Base-by-base conservation (phyloP, 2,888 invertebrate species). In the Willowsia nigromaculata region DNA sequence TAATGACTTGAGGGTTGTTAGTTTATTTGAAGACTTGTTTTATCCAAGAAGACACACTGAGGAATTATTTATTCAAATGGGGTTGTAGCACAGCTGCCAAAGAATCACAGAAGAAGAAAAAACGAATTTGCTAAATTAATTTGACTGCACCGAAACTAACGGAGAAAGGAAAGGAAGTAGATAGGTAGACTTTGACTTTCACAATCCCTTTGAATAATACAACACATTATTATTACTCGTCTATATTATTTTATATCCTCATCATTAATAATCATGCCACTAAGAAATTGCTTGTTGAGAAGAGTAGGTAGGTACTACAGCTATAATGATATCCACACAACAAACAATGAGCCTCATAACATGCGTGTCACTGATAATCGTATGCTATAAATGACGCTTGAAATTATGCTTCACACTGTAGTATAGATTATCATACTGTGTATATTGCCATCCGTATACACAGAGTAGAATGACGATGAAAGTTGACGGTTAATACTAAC, bases 301-400 rank as follows among this genome's bases (percentile, higher is more conserved):
- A 15, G 13, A 53, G 71, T 71, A 30, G 59, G 18, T 22, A 71
- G 40, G 81, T 62, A 81, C 5, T 1, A 81, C n/a, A 11, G 18
- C 65, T 37, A 37, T 68, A 68, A 18, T 18, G 11, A 68, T 37
- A 68, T 68, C 33, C 37, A 68, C 15, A 18, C 65, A 68, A 37
- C 25, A 68, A 68, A 68, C 65, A 15, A 37, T 15, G 40, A 22
- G 40, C 43, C 43, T 43, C 65, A 76, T n/a, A 43, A 74, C 53
- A 50, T 88, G 83, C 88, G 59, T 88, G 83, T 88, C 88, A 83
- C 88, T 83, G 76, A 50, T 88, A 83, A 76, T 83, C 59, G n/a
- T 76, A 37, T 13, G 37, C 50, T 47, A 80, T 76, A 83, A 88
- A 88, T 88, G 83, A 59, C 76, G 88, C 83, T 88, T 76, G 88